These are phyloP conservation scores for Phaetusa simplex DNA, from an alignment of 2,113 vertebrate genomes.

Conservation along the genomic window DNA sequence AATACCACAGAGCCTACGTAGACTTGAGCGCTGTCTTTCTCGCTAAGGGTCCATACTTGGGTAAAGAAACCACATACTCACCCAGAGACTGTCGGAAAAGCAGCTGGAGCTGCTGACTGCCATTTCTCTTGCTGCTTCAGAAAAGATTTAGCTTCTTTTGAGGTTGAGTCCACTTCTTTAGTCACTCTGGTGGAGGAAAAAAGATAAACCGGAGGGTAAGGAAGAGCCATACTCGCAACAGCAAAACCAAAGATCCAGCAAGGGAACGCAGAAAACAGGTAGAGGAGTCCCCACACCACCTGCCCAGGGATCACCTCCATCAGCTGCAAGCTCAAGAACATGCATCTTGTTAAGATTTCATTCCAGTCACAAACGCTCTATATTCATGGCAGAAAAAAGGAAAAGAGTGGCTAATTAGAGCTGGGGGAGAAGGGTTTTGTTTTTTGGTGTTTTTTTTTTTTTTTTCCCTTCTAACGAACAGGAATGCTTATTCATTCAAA, in stretches of 20 bases:
- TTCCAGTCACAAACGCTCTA: background rate
- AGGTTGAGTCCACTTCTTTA: conserved; percentile 89
- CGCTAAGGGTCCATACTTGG: background rate
- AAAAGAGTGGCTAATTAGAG: conserved; percentile 9
- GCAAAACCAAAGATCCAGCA: background rate
- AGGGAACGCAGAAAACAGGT: background rate
- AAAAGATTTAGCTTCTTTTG: conserved; percentile 88
- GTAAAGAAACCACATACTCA: conserved; percentile 48
- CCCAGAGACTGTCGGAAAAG: conserved; percentile 72
- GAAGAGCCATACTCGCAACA: background rate
- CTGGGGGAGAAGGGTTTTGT: background rate
- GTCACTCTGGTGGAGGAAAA: conserved; percentile 79
- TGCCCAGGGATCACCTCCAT: background rate
- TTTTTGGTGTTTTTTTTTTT: background rate
- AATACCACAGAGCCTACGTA: background rate
- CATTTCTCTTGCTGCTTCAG: conserved; percentile 80
- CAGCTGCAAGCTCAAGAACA: background rate
- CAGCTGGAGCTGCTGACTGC: background rate
- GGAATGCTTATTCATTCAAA: conserved; percentile 28
- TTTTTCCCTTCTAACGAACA: background rate
- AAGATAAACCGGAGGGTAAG: background rate
- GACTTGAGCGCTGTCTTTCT: background rate
- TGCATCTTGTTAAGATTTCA: background rate
- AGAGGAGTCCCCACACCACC: background rate
- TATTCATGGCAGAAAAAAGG: background rate